Evolutionary conservation across 2,888 invertebrate genomes (phyloP).

Genomic region (Marronus borbonicus): DNA sequence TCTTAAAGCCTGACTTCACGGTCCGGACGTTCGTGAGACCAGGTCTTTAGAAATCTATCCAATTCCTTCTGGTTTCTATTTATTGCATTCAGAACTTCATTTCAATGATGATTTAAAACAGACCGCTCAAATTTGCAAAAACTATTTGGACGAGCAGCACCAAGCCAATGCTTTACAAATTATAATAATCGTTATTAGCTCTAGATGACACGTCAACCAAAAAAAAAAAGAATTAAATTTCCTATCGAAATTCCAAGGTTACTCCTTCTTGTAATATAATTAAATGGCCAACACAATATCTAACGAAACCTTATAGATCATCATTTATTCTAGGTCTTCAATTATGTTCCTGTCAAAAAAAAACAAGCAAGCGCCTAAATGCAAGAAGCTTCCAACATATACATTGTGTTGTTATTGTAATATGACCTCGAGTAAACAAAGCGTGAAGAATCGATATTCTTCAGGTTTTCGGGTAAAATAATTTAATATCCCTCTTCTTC

Average conservation of each 20-base stretch:
- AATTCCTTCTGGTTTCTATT: too few species aligned
- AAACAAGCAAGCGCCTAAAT: neutral
- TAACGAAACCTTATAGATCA: neutral
- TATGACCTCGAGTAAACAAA: slow-evolving; percentile 1
- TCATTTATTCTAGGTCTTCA: slow-evolving; percentile 1
- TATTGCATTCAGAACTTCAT: too few species aligned
- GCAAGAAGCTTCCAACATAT: neutral
- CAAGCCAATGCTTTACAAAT: too few species aligned
- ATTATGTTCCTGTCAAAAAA: slow-evolving; percentile 5
- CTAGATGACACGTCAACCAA: too few species aligned
- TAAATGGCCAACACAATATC: neutral
- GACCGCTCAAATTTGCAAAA: too few species aligned
- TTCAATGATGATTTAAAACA: too few species aligned
- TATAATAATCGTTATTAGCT: too few species aligned
- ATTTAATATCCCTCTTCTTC: neutral
- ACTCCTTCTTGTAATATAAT: neutral
- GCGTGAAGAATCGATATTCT: neutral
- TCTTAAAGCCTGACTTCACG: too few species aligned
- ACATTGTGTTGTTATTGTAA: neutral
- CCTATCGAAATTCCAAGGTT: neutral
- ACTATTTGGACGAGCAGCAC: too few species aligned
- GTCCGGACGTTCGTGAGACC: too few species aligned
- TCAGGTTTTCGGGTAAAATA: neutral
- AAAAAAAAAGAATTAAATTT: neutral
- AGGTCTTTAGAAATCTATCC: too few species aligned